Evolutionary conservation across 92 coral and sea anemone genomes (phyloP), one percentile per base, ranked within the genome.

Genomic region (Chrysogorgia sp.): DNA sequence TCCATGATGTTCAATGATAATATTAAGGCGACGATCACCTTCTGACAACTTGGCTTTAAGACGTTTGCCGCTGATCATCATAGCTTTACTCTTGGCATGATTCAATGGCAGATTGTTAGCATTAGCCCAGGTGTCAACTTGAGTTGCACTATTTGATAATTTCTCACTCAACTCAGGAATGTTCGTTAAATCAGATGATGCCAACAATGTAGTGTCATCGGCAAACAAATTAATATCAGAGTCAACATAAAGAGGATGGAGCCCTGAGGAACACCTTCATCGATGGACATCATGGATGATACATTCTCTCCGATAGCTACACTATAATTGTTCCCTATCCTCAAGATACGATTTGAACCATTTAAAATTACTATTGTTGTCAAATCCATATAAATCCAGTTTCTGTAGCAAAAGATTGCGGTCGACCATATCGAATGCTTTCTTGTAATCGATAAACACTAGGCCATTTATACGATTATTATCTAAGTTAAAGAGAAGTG

Each of bases 31-130:
- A 12, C 43, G 43, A 37, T 37, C 43, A 25, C 57, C 63, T 10
- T 63, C 67, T 2, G 67, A 14, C 30, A 41, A 20, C 47, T 61
- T 52, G 35, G 56, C 23, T 31, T 34, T 37, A 20, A 74, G 21
- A 59, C 90, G 48, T 40, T 67, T 82, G 52, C 90, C 83, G 49
- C 87, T 82, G 21, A 86, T 65, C 57, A 67, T 52, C 74, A 86
- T 81, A 35, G 75, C 79, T 62, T 82, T 86, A 33, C 83, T 86
- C 76, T 82, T 86, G 40, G 68, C 67, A 7, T 62, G 32, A 62
- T 62, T 62, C 59, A 62, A 29, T 19, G 68, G 71, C 2, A 64
- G 71, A 7, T 64, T 33, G 34, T 64, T 64, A 26, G 71, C 34
- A 40, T 64, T 64, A 17, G 59, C 59, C 59, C 59, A 52, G 26